Evolutionary conservation across 2,113 vertebrate genomes (phyloP), one percentile per base, ranked within the genome.

Genomic region (Chaetorhynchus papuensis): DNA sequence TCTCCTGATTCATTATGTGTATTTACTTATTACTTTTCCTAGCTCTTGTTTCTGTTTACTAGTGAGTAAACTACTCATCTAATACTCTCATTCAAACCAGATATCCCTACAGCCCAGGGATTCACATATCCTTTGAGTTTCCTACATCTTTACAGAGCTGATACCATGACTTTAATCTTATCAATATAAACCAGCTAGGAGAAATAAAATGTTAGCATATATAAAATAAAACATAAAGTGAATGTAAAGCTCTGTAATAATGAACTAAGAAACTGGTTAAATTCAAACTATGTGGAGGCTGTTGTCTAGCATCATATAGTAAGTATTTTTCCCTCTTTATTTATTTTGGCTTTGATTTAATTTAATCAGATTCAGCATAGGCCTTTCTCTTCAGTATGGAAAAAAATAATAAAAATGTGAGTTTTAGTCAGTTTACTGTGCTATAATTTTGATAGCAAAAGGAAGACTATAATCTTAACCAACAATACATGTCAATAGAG

Each of bases 371-470:
- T 69, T 50, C 10, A 81, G 11, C 52, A 54, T 8, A 52, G 42
- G 45, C 13, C 87, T 77, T 89, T 52, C 60, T 91, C 64, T 71
- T 65, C 37, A 60, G 31, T 47, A 81, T 50, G 49, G 39, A 37
- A 86, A 80, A 71, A 60, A 13, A 28, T 14, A 83, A 23, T 56
- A 83, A 95, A 84, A 87, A 61, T 37, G 47, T 86, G 52, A 85
- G 61, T 85, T 93, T 95, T 84, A 83, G 59, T 65, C 52, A 87
- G 49, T 90, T 93, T 87, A 54, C 44, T 71, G 49, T 87, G 35
- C 31, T 91, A 64, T 74, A 72, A 93, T 96, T 97, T 93, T 95
- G 39, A 88, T 54, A 89, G 53, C 30, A 96, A 92, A 95, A 92
- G 53, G 2, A 75, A 60, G 20, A 61, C 94, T 96, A 21, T 66